Evolutionary conservation across 1,140 invertebrate genomes (phyloP).

Genomic region (Drosophila tani): DNA sequence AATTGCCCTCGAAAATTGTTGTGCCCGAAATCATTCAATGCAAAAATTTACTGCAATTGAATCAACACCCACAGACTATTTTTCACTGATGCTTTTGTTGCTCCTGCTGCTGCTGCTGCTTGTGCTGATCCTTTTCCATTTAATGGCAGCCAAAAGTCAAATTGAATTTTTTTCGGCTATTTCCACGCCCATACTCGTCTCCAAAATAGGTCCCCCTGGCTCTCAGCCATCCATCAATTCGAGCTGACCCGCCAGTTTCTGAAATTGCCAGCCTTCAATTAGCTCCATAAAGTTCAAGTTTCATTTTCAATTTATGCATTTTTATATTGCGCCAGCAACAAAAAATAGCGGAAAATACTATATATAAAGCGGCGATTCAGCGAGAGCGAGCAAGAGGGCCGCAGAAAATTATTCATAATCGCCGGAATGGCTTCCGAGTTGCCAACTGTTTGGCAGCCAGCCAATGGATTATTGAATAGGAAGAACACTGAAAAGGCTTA

Average conservation of each 20-base stretch:
- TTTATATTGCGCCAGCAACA: constrained; percentile 50
- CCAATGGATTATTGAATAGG: constrained; percentile 66
- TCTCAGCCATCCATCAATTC: constrained; percentile 56
- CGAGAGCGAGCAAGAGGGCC: background rate
- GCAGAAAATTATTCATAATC: constrained; percentile 71
- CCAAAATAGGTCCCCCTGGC: constrained; percentile 17
- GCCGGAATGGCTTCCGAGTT: constrained; percentile 69
- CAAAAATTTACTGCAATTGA: constrained; percentile 55
- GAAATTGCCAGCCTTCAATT: constrained; percentile 67
- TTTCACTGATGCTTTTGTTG: constrained; percentile 26
- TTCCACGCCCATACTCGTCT: constrained; percentile 5
- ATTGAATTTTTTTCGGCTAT: constrained; percentile 62
- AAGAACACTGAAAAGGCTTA: constrained; percentile 22
- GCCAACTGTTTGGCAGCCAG: constrained; percentile 66
- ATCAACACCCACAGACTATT: constrained; percentile 59
- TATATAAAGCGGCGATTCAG: constrained; percentile 9
- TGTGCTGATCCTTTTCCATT: constrained; percentile 46
- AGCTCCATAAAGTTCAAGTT: constrained; percentile 74
- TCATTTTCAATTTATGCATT: constrained; percentile 76
- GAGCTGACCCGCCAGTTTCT: constrained; percentile 46
- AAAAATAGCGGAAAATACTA: constrained; percentile 16
- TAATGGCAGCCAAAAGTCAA: constrained; percentile 67
- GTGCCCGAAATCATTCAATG: constrained; percentile 49
- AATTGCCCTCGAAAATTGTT: constrained; percentile 64
- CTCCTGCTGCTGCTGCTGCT: background rate